A percentile compares a stretch with the other conserved stretches of the same genome.
These are phyloP conservation scores for Crotalus horridus DNA, from an alignment of 2,113 vertebrate species.

Conservation along the genomic window DNA sequence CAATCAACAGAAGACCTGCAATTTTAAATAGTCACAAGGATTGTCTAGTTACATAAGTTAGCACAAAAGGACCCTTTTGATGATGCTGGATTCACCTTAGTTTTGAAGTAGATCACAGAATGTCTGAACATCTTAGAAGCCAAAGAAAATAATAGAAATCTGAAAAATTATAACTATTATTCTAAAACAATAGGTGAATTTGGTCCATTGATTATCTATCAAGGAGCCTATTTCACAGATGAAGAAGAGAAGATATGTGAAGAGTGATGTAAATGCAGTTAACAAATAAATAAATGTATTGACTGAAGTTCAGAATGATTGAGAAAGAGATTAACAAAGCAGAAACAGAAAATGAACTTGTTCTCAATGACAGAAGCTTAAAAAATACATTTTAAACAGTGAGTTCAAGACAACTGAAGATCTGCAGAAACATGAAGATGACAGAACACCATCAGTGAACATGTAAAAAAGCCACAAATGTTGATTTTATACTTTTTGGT, in stretches of 20 bases:
- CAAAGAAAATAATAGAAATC: not conserved
- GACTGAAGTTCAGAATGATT: not conserved
- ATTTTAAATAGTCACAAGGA: not conserved
- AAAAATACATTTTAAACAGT: not conserved
- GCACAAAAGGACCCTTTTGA: too few relatives aligned
- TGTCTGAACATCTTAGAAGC: not conserved
- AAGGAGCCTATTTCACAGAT: not conserved
- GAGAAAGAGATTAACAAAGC: not conserved
- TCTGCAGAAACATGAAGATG: not conserved
- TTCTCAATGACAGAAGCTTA: not conserved
- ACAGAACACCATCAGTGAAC: not conserved
- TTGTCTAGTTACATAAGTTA: not conserved
- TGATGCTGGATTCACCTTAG: not conserved
- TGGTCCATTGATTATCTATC: not conserved
- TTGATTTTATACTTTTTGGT: not conserved
- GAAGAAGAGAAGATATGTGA: not conserved
- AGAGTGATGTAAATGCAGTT: not conserved
- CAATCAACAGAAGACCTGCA: not conserved
- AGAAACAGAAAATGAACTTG: not conserved
- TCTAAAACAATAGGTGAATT: not conserved
- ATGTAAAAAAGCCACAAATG: not conserved
- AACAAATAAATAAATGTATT: not conserved
- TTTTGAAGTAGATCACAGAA: not conserved
- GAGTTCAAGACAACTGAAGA: not conserved
- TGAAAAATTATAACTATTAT: not conserved